phyloP scores from a whole-genome alignment of 2,888 invertebrate species.

The Kryphioiulus occultus region DNA sequence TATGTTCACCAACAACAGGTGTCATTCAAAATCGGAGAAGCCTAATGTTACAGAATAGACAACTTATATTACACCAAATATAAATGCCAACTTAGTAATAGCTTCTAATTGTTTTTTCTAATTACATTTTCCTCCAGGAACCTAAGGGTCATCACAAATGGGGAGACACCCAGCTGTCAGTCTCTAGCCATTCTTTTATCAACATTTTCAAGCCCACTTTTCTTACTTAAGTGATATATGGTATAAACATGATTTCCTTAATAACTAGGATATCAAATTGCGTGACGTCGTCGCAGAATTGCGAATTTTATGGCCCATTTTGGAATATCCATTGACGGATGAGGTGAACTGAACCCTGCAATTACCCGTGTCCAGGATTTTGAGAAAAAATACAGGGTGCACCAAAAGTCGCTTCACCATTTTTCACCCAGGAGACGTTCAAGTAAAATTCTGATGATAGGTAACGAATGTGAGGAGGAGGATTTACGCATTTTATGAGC shows the following conservation, averaged over 20 bases:
- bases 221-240: not conserved
- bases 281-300: not conserved
- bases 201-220: not conserved
- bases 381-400: no score
- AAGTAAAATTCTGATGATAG: no score
- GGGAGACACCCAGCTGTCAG: not conserved
- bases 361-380: not conserved
- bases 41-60: not conserved
- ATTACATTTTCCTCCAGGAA: not conserved
- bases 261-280: not conserved
- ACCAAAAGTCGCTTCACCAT: no score
- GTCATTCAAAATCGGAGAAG: not conserved
- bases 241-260: not conserved
- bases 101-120: not conserved
- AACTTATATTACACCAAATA: not conserved
- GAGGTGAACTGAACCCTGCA: not conserved
- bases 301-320: not conserved
- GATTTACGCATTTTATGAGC: no score
- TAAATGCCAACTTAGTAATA: not conserved
- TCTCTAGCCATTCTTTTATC: not conserved
- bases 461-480: no score
- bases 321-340: not conserved
- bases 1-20: not conserved
- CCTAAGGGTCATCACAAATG: not conserved
- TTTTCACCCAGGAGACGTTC: no score